Conservation (phyloP, 2,888 invertebrate species). For the Plebejus anna region DNA sequence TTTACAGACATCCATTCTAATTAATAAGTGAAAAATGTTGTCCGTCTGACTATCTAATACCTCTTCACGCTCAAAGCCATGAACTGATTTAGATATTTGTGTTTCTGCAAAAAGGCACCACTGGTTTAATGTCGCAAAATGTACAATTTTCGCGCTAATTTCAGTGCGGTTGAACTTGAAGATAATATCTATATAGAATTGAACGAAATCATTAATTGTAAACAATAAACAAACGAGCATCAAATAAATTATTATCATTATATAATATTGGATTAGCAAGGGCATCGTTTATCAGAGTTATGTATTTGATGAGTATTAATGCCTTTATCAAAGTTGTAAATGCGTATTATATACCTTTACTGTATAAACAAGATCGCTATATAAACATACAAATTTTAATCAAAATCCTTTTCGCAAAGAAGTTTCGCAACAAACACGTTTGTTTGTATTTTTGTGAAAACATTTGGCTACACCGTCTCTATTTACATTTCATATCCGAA, state of each 20-base stretch:
- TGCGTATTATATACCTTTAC: not conserved
- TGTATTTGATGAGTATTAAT: not conserved
- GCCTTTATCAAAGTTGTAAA: not conserved
- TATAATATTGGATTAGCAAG: not conserved
- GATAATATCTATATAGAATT: not conserved
- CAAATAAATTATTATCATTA: not conserved
- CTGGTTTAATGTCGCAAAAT: not conserved
- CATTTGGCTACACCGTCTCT: too few relatives aligned
- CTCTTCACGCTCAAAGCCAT: too few relatives aligned
- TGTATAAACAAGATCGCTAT: not conserved
- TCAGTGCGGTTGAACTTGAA: not conserved
- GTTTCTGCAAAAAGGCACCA: too few relatives aligned
- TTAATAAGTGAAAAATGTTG: too few relatives aligned
- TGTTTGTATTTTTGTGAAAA: too few relatives aligned
- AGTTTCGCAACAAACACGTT: too few relatives aligned
- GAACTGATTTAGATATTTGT: too few relatives aligned
- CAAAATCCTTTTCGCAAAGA: too few relatives aligned
- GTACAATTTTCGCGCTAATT: not conserved
- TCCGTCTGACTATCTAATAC: too few relatives aligned
- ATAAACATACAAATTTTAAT: not conserved
- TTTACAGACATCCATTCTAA: too few relatives aligned
- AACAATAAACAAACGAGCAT: not conserved
- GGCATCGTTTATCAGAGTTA: constrained; percentile 2
- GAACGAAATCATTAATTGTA: not conserved
- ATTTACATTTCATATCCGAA: too few relatives aligned